These are phyloP conservation scores for Lepidonotus clava DNA, from an alignment of 2,888 invertebrate genomes.

Conservation along the genomic window DNA sequence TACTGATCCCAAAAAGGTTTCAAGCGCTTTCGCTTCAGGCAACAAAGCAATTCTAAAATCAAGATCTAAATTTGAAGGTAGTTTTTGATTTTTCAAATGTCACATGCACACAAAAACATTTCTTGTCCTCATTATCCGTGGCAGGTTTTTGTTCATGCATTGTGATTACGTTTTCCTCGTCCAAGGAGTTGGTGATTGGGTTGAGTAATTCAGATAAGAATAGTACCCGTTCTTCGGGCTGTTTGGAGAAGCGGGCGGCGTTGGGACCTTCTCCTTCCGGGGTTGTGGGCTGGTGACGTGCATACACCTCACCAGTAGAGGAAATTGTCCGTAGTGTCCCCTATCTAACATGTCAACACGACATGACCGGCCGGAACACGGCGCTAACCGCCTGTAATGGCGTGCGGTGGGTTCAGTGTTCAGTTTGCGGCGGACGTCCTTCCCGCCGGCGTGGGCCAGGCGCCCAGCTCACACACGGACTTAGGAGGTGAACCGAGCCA, in stretches of 20 bases:
- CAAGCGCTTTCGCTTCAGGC: too few species aligned
- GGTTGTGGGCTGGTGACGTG: neutral
- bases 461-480: too few species aligned
- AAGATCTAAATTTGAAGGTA: neutral
- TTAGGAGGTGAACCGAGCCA: too few species aligned
- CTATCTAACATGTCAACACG: neutral
- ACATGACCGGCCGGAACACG: too few species aligned
- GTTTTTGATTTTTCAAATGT: neutral
- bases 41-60: neutral
- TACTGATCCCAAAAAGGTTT: too few species aligned
- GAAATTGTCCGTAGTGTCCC: conserved; percentile 5
- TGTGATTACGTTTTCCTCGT: too few species aligned
- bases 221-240: neutral
- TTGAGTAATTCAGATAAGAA: neutral
- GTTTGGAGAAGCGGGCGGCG: neutral
- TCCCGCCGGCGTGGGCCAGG: too few species aligned
- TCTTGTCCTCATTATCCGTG: neutral
- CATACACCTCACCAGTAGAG: neutral
- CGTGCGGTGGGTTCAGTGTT: too few species aligned
- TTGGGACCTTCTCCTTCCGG: neutral
- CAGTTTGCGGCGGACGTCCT: too few species aligned
- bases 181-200: too few species aligned
- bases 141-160: too few species aligned
- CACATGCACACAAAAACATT: neutral
- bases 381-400: too few species aligned